Percentiles rank a stretch among this genome's conserved stretches.
phyloP scores from a whole-genome alignment of 2,888 invertebrate species.

The Acholoe squamosa region DNA sequence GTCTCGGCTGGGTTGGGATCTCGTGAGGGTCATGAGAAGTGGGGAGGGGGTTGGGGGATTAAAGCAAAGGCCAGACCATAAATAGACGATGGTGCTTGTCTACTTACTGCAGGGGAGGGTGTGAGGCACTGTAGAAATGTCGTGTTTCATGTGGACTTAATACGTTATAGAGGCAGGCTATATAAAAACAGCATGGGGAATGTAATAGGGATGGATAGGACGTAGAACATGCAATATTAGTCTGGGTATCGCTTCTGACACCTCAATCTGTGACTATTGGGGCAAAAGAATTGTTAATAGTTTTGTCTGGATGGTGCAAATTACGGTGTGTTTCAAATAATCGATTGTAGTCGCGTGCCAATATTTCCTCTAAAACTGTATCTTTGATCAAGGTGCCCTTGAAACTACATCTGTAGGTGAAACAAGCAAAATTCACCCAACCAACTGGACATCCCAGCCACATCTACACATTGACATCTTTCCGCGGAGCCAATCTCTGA shows the following conservation, averaged over 20 bases:
- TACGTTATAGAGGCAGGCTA: neutral
- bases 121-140: neutral
- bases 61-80: constrained; percentile 16
- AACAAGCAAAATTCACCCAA: neutral
- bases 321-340: too few species aligned
- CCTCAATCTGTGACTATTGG: neutral
- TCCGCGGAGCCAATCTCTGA: neutral
- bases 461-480: neutral
- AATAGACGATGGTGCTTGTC: neutral
- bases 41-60: neutral
- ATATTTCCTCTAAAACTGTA: too few species aligned
- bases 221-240: neutral
- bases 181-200: neutral
- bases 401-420: neutral
- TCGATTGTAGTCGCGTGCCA: too few species aligned
- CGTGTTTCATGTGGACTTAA: neutral
- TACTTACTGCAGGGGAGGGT: neutral
- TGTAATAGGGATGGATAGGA: neutral
- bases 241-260: neutral
- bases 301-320: too few species aligned
- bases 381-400: too few species aligned
- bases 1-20: neutral
- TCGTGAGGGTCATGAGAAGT: neutral
- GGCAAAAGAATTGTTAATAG: too few species aligned
- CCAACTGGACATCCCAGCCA: too few species aligned